Base-by-base conservation (phyloP, 2,113 vertebrate genomes). In the Argyrosomus japonicus region DNA sequence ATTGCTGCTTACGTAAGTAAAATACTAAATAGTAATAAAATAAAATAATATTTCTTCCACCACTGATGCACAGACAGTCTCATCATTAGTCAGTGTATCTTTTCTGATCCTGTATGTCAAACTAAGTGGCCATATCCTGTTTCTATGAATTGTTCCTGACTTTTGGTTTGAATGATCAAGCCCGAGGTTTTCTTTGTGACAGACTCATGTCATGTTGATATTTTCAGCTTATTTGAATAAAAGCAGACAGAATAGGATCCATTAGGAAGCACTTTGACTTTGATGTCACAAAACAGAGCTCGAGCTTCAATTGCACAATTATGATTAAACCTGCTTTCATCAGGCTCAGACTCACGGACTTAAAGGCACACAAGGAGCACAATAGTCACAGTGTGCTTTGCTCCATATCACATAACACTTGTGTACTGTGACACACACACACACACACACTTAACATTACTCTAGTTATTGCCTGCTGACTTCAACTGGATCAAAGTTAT, bases 321-420 rank as follows among this genome's bases (percentile, higher is more conserved):
- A 82, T 73, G 25, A 43, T 65, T 79, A 72, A 87, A 87, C 14
- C 64, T 50, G 87, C 93, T 94, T 94, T 94, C 88, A 94, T 94
- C 91, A 86, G 87, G 43, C 64, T 82, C 63, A 2, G 64, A 79
- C 62, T 40, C 18, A 17, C 69, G 84, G 77, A 86, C 6, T 45
- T 81, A 75, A 77, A 79, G 53, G 56, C 17, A 61, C 63, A 86
- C 62, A 64, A 56, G 43, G 60, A 82, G 74, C 63, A 93, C 92
- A 94, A 93, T 91, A 70, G 87, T 69, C 60, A 9, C 74, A 87
- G 71, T 93, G 92, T 92, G 56, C 60, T 89, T 51, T 23, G 65
- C 54, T 78, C 45, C 25, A 79, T 65, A 62, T 82, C 75, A 69
- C n/a, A 69, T 21, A 79, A 36, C 85, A 71, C 54, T 81, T 82